Percentiles rank a stretch among this genome's conserved stretches.
Evolutionary conservation across 2,888 invertebrate genomes (phyloP).

Genomic region (Plagodis dolabraria): DNA sequence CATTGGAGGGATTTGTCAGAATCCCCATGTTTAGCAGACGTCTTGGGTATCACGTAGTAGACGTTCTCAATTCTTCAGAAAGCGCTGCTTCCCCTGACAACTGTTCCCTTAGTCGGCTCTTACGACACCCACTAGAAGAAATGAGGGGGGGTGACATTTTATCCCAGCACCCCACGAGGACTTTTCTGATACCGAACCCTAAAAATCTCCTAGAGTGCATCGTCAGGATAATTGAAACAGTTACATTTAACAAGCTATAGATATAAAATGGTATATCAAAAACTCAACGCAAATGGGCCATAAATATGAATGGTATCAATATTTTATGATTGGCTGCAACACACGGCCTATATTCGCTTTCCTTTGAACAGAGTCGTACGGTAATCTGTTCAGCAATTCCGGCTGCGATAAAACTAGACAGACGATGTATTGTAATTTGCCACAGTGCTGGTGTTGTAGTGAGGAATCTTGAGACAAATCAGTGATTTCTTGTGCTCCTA

Average conservation of each 20-base stretch:
- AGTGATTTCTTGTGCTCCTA: too few relatives aligned
- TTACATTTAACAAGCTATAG: slow-evolving; percentile 5
- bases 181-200: neutral
- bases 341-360: slow-evolving; percentile 22
- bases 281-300: slow-evolving; percentile 24
- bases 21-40: too few relatives aligned
- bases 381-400: slow-evolving; percentile 25
- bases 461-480: neutral
- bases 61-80: too few relatives aligned
- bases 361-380: slow-evolving; percentile 23
- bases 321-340: slow-evolving; percentile 25
- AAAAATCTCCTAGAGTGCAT: neutral
- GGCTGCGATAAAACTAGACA: slow-evolving; percentile 26
- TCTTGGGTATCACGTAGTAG: too few relatives aligned
- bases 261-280: slow-evolving; percentile 29
- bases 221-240: slow-evolving; percentile 2
- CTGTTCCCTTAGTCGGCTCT: too few relatives aligned
- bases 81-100: too few relatives aligned
- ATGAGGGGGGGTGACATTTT: too few relatives aligned
- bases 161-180: neutral
- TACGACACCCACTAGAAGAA: too few relatives aligned
- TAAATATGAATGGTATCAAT: slow-evolving; percentile 24
- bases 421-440: slow-evolving; percentile 6
- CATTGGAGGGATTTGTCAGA: too few relatives aligned
- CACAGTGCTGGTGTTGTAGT: neutral